phyloP scores from a whole-genome alignment of 1,140 invertebrate genomes.

The Berghia stephanieae region DNA sequence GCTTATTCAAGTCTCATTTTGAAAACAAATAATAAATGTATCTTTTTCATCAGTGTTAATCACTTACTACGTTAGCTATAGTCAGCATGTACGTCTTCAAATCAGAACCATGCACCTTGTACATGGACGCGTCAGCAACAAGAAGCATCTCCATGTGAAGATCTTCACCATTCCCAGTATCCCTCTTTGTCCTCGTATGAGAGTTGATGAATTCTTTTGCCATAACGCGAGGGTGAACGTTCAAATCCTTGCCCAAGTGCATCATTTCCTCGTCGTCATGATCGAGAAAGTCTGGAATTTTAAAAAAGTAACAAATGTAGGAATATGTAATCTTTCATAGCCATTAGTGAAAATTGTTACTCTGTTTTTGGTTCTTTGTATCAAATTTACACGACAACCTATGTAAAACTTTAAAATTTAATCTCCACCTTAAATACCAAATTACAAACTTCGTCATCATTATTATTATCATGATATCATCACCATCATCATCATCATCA shows the following conservation, averaged over 20 bases:
- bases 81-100: conserved; percentile 33
- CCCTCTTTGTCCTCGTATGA: neutral
- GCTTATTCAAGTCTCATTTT: neutral
- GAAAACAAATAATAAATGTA: neutral
- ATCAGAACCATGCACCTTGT: conserved; percentile 22
- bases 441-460: neutral
- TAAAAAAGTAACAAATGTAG: neutral
- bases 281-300: neutral
- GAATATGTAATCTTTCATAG: neutral
- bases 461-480: neutral
- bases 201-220: neutral
- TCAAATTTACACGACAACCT: neutral
- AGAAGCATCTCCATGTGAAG: conserved; percentile 34
- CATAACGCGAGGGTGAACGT: neutral
- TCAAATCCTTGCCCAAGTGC: neutral
- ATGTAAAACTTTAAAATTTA: too few relatives aligned
- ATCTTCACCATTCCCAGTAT: neutral
- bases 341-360: neutral
- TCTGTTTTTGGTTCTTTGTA: neutral
- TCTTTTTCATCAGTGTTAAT: neutral
- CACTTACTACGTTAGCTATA: conserved; percentile 37
- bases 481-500: neutral
- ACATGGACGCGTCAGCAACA: conserved; percentile 37
- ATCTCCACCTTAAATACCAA: neutral
- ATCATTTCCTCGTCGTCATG: neutral